Conservation (phyloP, 2,113 vertebrate species). For the Gorsachius goisagi region DNA sequence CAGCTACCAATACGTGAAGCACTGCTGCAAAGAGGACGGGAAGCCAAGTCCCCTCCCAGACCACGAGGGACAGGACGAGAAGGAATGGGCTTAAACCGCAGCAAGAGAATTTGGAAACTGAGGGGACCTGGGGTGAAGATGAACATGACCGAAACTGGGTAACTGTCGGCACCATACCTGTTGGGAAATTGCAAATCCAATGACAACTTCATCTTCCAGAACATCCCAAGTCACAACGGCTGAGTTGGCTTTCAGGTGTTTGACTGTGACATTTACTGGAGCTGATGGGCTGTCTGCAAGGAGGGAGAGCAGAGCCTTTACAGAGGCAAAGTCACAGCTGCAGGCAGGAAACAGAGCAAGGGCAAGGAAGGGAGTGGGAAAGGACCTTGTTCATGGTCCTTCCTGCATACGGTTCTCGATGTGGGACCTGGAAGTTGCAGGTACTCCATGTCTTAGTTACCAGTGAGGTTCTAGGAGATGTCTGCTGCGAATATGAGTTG, state of each 20-base stretch:
- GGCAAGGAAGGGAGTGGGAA: neutral
- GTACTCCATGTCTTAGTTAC: rapidly evolving
- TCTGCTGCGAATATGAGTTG: neutral
- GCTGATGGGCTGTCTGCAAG: slow-evolving; percentile 88
- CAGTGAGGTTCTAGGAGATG: neutral
- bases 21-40: neutral
- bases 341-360: neutral
- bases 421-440: neutral
- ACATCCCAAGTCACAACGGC: slow-evolving; percentile 96
- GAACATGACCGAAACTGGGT: rapidly evolving
- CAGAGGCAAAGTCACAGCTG: neutral
- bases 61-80: neutral
- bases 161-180: slow-evolving; percentile 76
- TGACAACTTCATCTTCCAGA: slow-evolving; percentile 92
- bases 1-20: neutral
- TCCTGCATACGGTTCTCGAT: neutral
- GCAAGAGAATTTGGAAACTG: neutral
- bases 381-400: neutral
- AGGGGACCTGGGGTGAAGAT: neutral
- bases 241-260: slow-evolving; percentile 90
- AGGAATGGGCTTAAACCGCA: neutral
- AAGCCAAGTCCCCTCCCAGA: neutral
- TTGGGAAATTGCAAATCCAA: slow-evolving; percentile 95
- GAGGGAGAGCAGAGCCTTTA: slow-evolving; percentile 63
- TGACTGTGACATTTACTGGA: slow-evolving; percentile 95